phyloP scores from a whole-genome alignment of 2,113 vertebrate species.

The Grus americana region DNA sequence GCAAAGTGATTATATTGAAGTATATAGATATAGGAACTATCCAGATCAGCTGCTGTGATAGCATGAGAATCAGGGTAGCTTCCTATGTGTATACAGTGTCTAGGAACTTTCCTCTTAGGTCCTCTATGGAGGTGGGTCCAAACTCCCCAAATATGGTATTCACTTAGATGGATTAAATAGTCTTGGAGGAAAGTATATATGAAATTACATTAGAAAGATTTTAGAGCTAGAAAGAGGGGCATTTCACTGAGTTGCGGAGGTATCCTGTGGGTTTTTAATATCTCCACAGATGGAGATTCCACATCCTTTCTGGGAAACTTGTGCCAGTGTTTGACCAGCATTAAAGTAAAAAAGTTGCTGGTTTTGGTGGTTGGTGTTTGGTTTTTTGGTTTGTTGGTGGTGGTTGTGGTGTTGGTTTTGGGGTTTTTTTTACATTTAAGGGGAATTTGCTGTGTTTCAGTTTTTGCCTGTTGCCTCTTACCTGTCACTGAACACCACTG shows the following conservation, averaged over 20 bases:
- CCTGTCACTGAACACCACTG: background rate
- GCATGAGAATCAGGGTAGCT: background rate
- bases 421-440: background rate
- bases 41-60: background rate
- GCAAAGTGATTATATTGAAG: background rate
- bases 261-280: background rate
- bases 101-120: background rate
- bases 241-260: no score
- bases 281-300: background rate
- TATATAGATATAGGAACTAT: background rate
- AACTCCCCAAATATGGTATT: background rate
- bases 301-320: background rate
- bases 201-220: background rate
- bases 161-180: background rate
- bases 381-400: no score
- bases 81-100: accelerated
- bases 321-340: background rate
- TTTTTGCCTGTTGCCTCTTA: background rate
- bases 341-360: no score
- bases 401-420: no score
- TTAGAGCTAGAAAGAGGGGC: background rate
- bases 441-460: background rate
- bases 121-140: background rate
- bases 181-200: background rate
- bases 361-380: no score